Percentiles rank a stretch among this genome's conserved stretches.
Conservation (phyloP, 2,888 invertebrate species). For the Orthosia gracilis region DNA sequence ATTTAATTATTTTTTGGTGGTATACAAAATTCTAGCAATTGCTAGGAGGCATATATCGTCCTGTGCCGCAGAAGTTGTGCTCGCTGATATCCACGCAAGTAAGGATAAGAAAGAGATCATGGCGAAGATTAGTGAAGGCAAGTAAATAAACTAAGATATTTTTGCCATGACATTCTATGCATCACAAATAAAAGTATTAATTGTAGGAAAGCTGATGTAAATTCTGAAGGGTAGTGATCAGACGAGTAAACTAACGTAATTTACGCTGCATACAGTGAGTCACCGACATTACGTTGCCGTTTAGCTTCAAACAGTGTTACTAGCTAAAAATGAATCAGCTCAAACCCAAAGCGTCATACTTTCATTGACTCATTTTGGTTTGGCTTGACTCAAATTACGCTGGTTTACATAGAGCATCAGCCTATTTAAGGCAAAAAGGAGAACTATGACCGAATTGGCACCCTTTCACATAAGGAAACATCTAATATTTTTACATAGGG, state of each 20-base stretch:
- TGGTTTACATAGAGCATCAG: background rate
- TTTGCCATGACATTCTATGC: background rate
- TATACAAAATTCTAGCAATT: slow-evolving; percentile 26
- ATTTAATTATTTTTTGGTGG: background rate
- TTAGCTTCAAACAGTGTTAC: background rate
- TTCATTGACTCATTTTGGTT: background rate
- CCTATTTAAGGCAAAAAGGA: too few relatives aligned
- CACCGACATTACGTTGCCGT: background rate
- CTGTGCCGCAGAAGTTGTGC: slow-evolving; percentile 13
- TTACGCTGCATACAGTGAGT: background rate
- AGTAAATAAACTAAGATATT: background rate
- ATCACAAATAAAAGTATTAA: too few relatives aligned
- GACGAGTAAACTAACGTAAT: background rate
- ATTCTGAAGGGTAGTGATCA: too few relatives aligned
- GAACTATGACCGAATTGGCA: too few relatives aligned
- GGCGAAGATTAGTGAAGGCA: slow-evolving; percentile 12
- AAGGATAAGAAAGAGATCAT: slow-evolving; percentile 28
- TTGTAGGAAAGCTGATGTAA: too few relatives aligned
- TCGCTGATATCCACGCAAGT: slow-evolving; percentile 23
- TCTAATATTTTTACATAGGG: too few relatives aligned
- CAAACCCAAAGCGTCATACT: slow-evolving; percentile 1
- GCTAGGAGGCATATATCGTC: slow-evolving; percentile 30
- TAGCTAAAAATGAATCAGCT: slow-evolving; percentile 1
- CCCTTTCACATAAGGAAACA: too few relatives aligned
- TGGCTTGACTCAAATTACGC: background rate